Conservation (phyloP, 2,888 invertebrate genomes). For the Disparrhopalites patrizii region DNA sequence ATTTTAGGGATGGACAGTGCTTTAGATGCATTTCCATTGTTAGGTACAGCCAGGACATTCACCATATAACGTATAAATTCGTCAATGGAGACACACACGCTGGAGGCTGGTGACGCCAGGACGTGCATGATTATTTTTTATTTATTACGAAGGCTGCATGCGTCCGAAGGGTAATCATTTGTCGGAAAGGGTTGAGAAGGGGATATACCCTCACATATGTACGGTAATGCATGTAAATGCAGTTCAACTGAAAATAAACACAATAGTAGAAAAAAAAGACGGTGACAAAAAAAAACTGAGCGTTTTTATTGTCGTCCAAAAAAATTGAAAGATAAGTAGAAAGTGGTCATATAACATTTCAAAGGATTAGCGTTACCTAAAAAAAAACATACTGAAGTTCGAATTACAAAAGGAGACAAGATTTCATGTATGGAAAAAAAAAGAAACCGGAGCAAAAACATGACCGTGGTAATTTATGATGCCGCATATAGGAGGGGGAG, state of each 20-base stretch:
- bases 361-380: slow-evolving; percentile 17
- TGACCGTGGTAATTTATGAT: slow-evolving; percentile 3
- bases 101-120: too few species aligned
- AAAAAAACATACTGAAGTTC: slow-evolving; percentile 7
- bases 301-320: too few species aligned
- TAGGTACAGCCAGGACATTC: too few species aligned
- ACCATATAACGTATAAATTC: too few species aligned
- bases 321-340: neutral
- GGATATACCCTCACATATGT: neutral
- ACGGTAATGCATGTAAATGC: too few species aligned
- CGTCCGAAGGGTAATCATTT: too few species aligned
- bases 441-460: slow-evolving; percentile 10
- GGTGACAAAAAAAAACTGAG: slow-evolving; percentile 1
- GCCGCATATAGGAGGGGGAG: neutral
- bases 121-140: too few species aligned
- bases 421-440: slow-evolving; percentile 1
- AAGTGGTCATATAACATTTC: slow-evolving; percentile 12
- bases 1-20: neutral
- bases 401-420: slow-evolving; percentile 2
- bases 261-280: neutral
- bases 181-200: neutral
- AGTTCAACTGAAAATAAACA: too few species aligned
- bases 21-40: too few species aligned
- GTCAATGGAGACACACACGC: too few species aligned
- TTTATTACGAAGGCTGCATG: too few species aligned